Conservation (phyloP, 1,140 invertebrate species). For the Brachionus sp. region DNA sequence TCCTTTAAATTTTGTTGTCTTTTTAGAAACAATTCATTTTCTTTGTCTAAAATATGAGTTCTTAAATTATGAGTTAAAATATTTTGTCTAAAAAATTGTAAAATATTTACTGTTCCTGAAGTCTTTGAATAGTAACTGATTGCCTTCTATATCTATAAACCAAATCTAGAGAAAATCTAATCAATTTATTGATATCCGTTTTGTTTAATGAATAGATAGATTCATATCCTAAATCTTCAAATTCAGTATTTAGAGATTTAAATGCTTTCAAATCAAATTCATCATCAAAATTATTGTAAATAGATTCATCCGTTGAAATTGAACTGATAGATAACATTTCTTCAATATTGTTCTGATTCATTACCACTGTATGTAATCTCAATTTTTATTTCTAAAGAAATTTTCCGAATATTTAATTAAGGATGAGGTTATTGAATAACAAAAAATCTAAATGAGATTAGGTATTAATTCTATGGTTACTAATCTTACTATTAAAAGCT, state of each 20-base stretch:
- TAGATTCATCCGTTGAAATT: neutral
- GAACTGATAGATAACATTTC: neutral
- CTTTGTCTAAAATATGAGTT: slow-evolving; percentile 26
- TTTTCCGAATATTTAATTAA: neutral
- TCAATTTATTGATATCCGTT: neutral
- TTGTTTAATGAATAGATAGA: neutral
- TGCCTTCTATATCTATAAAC: neutral
- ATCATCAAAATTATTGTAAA: neutral
- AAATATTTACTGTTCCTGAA: slow-evolving; percentile 1
- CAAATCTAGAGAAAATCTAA: neutral
- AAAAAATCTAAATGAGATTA: neutral
- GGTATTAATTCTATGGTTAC: neutral
- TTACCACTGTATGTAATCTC: neutral
- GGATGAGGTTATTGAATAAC: neutral
- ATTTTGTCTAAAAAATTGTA: neutral
- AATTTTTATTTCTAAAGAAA: neutral
- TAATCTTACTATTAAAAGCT: neutral
- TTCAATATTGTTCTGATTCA: neutral
- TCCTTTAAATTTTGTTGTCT: slow-evolving; percentile 21
- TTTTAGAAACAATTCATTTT: slow-evolving; percentile 33
- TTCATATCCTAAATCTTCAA: neutral
- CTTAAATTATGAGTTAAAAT: neutral
- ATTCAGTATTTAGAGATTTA: neutral
- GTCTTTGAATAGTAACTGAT: slow-evolving; percentile 15
- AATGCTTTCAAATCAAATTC: neutral